Conservation (phyloP, 2,113 vertebrate species). For the Semnornis frantzii region DNA sequence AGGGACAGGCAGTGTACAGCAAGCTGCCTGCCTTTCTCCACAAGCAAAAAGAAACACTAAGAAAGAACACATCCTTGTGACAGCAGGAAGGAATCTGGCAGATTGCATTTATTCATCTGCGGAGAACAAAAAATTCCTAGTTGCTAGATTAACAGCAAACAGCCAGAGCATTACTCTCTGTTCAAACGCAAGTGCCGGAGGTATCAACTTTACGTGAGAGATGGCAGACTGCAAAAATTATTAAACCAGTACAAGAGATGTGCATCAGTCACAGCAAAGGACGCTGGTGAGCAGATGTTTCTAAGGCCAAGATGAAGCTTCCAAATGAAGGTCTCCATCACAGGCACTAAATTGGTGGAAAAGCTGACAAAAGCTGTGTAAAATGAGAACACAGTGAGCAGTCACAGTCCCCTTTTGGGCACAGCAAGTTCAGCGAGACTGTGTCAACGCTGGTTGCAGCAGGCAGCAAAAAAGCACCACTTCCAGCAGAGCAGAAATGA, state of each 20-base stretch:
- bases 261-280: conserved; percentile 21
- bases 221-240: conserved; percentile 28
- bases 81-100: conserved; percentile 32
- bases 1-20: neutral
- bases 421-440: neutral
- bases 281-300: neutral
- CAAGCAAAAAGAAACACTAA: neutral
- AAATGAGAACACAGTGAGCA: neutral
- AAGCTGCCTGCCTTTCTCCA: neutral
- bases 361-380: conserved; percentile 17
- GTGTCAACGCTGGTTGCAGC: neutral
- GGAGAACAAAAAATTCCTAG: conserved; percentile 40
- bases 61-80: neutral
- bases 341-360: conserved; percentile 52
- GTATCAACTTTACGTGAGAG: conserved; percentile 29
- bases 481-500: neutral
- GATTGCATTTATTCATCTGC: conserved; percentile 34
- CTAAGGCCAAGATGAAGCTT: conserved; percentile 30
- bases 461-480: neutral
- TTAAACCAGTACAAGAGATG: conserved; percentile 13
- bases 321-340: neutral
- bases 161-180: conserved; percentile 38
- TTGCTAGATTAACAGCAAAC: conserved; percentile 25
- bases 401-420: neutral
- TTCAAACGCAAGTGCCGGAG: neutral